Base-by-base conservation (phyloP, 1,140 invertebrate species). In the Heliothis virescens region DNA sequence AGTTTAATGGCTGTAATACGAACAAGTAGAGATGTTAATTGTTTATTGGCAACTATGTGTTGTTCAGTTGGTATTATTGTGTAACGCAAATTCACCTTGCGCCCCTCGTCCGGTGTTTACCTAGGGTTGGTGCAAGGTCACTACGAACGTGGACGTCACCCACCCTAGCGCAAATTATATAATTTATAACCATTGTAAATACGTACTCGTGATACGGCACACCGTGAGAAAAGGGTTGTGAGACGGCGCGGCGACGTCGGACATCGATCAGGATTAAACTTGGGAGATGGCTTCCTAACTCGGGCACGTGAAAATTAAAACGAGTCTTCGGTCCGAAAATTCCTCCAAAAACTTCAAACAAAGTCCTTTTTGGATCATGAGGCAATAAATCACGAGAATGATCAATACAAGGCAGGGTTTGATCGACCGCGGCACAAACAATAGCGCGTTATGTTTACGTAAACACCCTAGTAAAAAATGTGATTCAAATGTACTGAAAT, bases 121-220 rank as follows among this genome's bases (percentile, higher is more conserved):
- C 50, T 80, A 83, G 83, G 85, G 86, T 55, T 82, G 82, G 57
- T 71, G 69, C 85, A 87, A 90, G 87, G 86, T 88, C 85, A 83
- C 71, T 75, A 69, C 34, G 81, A 84, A 81, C 77, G 79, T 78
- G 11, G 81, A 83, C 81, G 60, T 41, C 21, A 18, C 18, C 41
- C 50, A 15, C 53, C 71, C 71, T 59, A 74, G 41, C 71, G 16
- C 55, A 74, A 16, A 59, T 74, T 59, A 60, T 75, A 63, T 69
- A 77, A 86, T 86, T 88, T 86, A 87, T 83, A 82, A 79, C 71
- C 79, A 71, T 71, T 74, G 77, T 78, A 12, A 48, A 60, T 60
- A 74, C 18, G 5, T 3, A 12, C 48, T 21, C 47, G 57, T 60
- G 10, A n/a, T 34, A 59, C 79, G 74, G 81, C 60, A 53, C 29